phyloP scores from a whole-genome alignment of 2,113 vertebrate genomes.

The Nesoenas mayeri region DNA sequence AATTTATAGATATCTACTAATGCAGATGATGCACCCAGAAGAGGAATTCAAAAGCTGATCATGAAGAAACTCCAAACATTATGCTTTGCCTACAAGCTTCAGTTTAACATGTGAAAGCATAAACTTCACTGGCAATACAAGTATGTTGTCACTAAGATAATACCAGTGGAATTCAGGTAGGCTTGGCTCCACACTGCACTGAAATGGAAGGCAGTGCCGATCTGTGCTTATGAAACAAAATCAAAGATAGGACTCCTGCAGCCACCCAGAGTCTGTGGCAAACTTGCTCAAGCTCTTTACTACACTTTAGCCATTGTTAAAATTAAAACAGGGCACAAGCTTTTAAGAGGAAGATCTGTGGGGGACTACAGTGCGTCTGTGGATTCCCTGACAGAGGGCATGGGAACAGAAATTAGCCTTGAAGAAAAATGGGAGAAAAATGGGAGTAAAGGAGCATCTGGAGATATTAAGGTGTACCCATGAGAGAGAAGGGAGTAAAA shows the following conservation, averaged over 20 bases:
- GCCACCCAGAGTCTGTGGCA: background rate
- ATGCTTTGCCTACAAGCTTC: background rate
- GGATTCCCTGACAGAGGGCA: too few relatives aligned
- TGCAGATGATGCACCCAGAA: background rate
- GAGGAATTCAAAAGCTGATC: background rate
- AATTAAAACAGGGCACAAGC: background rate
- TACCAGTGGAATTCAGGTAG: background rate
- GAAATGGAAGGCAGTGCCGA: background rate
- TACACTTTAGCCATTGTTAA: background rate
- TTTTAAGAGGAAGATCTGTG: background rate
- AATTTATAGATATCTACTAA: background rate
- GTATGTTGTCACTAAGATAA: background rate
- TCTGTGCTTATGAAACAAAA: background rate
- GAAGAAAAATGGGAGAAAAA: too few relatives aligned
- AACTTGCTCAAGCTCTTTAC: background rate
- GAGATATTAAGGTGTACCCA: too few relatives aligned
- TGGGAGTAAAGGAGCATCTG: too few relatives aligned
- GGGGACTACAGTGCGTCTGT: too few relatives aligned
- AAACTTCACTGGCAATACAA: background rate
- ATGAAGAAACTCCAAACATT: background rate
- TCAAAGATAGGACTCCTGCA: background rate
- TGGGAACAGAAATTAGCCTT: too few relatives aligned
- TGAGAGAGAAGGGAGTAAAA: too few relatives aligned
- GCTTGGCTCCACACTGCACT: background rate
- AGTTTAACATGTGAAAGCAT: background rate